Percentiles rank a stretch among this genome's conserved stretches.
Conservation (phyloP, 2,797 vertebrate genomes). For the Pseudochaenichthys georgianus region DNA sequence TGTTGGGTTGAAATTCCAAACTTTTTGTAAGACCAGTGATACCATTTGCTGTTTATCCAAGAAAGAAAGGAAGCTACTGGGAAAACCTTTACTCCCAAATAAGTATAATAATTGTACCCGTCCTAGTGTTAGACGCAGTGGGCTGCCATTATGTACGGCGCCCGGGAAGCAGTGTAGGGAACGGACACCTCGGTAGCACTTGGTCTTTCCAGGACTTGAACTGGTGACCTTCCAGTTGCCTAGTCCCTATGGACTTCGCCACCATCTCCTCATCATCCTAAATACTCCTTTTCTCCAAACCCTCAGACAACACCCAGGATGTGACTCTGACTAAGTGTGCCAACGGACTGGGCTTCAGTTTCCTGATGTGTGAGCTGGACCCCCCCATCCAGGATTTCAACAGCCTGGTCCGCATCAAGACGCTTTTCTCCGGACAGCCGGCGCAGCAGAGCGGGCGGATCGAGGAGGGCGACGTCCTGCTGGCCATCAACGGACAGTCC, state of each 20-base stretch:
- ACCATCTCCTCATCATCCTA: not conserved
- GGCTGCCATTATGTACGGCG: too few relatives aligned
- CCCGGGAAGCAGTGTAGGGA: too few relatives aligned
- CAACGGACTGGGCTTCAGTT: constrained; percentile 91
- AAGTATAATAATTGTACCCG: too few relatives aligned
- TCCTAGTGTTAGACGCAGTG: too few relatives aligned
- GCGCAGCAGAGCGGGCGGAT: constrained; percentile 88
- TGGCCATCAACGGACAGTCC: constrained; percentile 89
- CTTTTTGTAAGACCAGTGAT: too few relatives aligned
- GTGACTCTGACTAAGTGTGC: constrained; percentile 88
- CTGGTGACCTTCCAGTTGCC: too few relatives aligned
- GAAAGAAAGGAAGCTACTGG: too few relatives aligned
- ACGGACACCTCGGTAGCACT: too few relatives aligned
- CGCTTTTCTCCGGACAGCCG: constrained; percentile 91
- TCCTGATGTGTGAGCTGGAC: constrained; percentile 84
- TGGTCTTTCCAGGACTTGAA: too few relatives aligned
- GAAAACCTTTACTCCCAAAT: too few relatives aligned
- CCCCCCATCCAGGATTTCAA: constrained; percentile 69
- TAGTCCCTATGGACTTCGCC: not conserved
- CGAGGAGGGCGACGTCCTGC: constrained; percentile 88
- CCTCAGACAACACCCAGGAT: constrained; percentile 86
- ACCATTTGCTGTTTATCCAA: too few relatives aligned
- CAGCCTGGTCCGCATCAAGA: constrained; percentile 87
- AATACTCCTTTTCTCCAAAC: not conserved
- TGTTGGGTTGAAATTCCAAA: too few relatives aligned